A percentile compares a stretch with the other conserved stretches of the same genome.
Conservation (phyloP, 2,797 vertebrate genomes). For the Gephyroberyx darwinii region DNA sequence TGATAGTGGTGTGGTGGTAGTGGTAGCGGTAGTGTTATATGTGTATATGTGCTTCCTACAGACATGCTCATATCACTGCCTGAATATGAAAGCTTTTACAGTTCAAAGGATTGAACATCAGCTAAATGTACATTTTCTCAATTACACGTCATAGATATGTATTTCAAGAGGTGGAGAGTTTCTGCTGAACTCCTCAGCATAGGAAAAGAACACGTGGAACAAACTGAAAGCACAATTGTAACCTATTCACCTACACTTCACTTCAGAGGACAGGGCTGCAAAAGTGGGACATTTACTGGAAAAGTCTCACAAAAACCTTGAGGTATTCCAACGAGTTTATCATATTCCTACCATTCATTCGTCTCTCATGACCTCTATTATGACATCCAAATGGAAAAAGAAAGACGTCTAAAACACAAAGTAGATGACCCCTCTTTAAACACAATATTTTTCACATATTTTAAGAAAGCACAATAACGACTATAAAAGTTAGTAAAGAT, state of each 20-base stretch:
- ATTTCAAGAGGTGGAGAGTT: background rate
- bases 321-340: background rate
- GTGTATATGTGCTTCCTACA: background rate
- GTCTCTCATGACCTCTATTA: background rate
- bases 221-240: too few relatives aligned
- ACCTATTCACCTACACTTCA: too few relatives aligned
- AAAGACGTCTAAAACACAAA: background rate
- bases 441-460: background rate
- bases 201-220: too few relatives aligned
- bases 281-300: too few relatives aligned
- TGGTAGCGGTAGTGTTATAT: too few relatives aligned
- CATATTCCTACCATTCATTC: background rate
- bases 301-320: background rate
- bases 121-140: background rate
- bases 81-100: background rate
- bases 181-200: background rate
- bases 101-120: background rate
- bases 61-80: slow-evolving; percentile 16
- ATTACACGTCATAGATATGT: background rate
- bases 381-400: background rate
- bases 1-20: background rate
- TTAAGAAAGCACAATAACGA: too few relatives aligned
- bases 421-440: too few relatives aligned
- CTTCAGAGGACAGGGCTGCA: too few relatives aligned
- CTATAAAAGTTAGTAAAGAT: too few relatives aligned